Evolutionary conservation across 2,888 invertebrate genomes (phyloP).

Genomic region (Steinernema hermaphroditum): DNA sequence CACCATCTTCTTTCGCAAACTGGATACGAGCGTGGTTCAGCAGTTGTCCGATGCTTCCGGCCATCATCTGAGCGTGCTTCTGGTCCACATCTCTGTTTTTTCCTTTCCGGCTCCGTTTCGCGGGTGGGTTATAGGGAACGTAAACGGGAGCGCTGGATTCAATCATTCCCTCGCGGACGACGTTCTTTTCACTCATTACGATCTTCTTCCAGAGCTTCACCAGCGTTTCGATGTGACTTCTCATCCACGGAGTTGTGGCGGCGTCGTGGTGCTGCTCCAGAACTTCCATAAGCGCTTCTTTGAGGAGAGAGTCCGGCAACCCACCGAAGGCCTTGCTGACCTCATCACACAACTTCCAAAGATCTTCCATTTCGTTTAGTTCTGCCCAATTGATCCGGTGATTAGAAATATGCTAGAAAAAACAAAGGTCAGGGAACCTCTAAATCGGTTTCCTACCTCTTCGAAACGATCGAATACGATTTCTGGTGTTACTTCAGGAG

Average conservation of each 20-base stretch:
- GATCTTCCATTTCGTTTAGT: constrained; percentile 42
- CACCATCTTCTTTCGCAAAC: neutral
- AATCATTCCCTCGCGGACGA: neutral
- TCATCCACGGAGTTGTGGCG: constrained; percentile 44
- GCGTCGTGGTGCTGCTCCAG: constrained; percentile 42
- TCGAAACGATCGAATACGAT: too few relatives aligned
- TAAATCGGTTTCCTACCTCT: neutral
- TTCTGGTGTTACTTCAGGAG: too few relatives aligned
- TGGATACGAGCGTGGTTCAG: neutral
- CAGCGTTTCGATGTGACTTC: constrained; percentile 43
- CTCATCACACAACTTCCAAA: constrained; percentile 41
- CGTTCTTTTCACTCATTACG: neutral
- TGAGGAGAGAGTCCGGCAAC: constrained; percentile 50
- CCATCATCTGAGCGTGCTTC: neutral
- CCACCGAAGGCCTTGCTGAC: constrained; percentile 44
- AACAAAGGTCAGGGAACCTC: neutral
- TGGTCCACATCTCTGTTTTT: neutral
- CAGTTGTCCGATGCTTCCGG: neutral
- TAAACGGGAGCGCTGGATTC: neutral
- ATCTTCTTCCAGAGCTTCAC: constrained; percentile 13
- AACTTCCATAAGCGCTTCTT: constrained; percentile 44
- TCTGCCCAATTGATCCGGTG: constrained; percentile 47
- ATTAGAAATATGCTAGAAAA: constrained; percentile 40
- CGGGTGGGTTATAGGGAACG: neutral
- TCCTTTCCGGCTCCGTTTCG: neutral